Evolutionary conservation across 2,113 vertebrate species (phyloP).

Genomic region (Macrotis lagotis): DNA sequence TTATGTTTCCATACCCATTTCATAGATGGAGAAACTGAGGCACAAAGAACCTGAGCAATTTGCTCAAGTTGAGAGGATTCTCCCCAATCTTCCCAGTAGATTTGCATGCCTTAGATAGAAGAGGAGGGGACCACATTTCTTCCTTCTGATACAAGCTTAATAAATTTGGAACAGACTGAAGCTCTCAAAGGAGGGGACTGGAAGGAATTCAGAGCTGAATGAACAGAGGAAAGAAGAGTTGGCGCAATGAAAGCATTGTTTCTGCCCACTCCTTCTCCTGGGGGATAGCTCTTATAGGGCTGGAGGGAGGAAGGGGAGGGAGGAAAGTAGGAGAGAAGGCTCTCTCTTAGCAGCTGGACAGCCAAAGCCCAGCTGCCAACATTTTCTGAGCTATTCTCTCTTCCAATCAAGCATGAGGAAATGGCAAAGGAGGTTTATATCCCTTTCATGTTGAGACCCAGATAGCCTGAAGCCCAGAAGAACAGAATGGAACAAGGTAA

Average conservation of each 20-base stretch:
- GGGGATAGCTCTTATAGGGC: not conserved
- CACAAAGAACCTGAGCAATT: not conserved
- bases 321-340: fast-evolving
- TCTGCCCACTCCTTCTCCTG: not conserved
- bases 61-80: not conserved
- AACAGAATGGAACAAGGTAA: not conserved
- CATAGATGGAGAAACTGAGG: not conserved
- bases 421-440: not conserved
- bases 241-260: not conserved
- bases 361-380: not conserved
- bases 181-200: not conserved
- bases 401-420: not conserved
- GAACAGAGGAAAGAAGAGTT: not conserved
- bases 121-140: not conserved
- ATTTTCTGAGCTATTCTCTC: not conserved
- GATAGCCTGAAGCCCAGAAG: not conserved
- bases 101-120: not conserved
- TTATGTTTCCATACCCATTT: not conserved
- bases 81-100: not conserved
- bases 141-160: not conserved
- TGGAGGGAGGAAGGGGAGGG: fast-evolving
- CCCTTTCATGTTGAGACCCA: not conserved
- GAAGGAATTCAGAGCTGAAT: not conserved
- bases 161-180: not conserved
- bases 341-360: not conserved